Percentiles rank a stretch among this genome's conserved stretches.
Conservation (phyloP, 2,113 vertebrate species). For the Otis tarda region DNA sequence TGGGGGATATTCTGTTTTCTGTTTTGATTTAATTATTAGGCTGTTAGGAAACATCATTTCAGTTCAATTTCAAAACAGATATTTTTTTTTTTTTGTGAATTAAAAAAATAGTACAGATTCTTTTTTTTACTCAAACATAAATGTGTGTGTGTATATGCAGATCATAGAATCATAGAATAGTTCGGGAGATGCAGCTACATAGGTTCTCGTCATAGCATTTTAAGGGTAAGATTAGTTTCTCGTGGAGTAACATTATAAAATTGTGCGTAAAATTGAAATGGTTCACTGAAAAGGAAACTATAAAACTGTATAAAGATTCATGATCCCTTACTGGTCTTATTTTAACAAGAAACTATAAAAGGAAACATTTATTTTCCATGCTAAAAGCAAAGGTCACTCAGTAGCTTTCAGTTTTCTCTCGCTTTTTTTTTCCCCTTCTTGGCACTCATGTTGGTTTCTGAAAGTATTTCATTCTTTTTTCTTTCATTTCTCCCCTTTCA, state of each 20-base stretch:
- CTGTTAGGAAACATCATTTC: background rate
- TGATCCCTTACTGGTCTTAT: conserved; percentile 25
- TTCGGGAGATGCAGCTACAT: background rate
- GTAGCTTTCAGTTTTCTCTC: conserved; percentile 37
- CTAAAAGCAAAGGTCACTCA: conserved; percentile 66
- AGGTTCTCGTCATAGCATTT: background rate
- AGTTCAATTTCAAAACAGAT: background rate
- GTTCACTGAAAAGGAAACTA: conserved; percentile 23
- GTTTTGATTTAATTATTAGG: background rate
- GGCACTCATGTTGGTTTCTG: conserved; percentile 7
- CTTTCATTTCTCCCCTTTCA: conserved; percentile 52
- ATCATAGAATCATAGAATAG: no score
- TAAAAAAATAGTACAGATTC: background rate
- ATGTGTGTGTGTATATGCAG: background rate
- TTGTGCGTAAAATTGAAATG: conserved; percentile 20
- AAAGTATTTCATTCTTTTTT: conserved; percentile 41
- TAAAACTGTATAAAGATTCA: conserved; percentile 42
- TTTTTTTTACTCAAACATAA: background rate
- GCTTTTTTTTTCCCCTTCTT: background rate
- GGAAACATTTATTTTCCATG: conserved; percentile 55
- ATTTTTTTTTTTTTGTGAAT: background rate
- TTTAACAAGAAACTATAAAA: conserved; percentile 67
- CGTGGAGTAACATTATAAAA: conserved; percentile 32
- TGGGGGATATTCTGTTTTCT: conserved; percentile 5
- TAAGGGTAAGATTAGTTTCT: background rate